Evolutionary conservation across 1,140 invertebrate species (phyloP).

Genomic region (Cephus cinctus): DNA sequence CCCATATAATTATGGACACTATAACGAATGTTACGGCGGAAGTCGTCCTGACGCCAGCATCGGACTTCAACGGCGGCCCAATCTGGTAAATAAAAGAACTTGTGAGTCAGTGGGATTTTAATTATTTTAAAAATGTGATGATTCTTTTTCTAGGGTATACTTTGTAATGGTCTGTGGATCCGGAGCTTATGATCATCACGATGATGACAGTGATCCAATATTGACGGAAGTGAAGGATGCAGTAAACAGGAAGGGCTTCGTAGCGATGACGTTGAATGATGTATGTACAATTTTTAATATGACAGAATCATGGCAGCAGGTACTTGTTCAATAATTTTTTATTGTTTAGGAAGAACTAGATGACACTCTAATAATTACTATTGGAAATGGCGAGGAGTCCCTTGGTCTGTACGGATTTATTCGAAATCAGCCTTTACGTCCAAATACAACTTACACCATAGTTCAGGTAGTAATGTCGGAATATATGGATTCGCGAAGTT

Average conservation of each 20-base stretch:
- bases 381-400: slow-evolving; percentile 5
- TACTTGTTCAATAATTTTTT: neutral
- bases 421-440: slow-evolving; percentile 1
- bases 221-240: slow-evolving; percentile 3
- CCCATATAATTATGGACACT: neutral
- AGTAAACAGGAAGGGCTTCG: slow-evolving; percentile 3
- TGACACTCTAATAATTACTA: neutral
- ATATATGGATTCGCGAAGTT: slow-evolving; percentile 6
- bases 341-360: slow-evolving; percentile 1
- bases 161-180: slow-evolving; percentile 4
- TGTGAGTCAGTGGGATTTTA: neutral
- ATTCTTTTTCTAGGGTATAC: neutral
- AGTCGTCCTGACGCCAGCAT: slow-evolving; percentile 1
- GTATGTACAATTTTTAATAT: neutral
- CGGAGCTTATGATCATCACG: neutral
- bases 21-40: neutral
- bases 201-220: neutral
- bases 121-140: neutral
- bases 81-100: slow-evolving; percentile 1
- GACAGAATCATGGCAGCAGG: no score
- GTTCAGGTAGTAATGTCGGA: slow-evolving; percentile 7
- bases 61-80: slow-evolving; percentile 3
- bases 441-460: slow-evolving; percentile 2
- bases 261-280: slow-evolving; percentile 4
- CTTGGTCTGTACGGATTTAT: slow-evolving; percentile 4